phyloP scores from a whole-genome alignment of 2,797 vertebrate species.

The Melanotaenia maccullochi region DNA sequence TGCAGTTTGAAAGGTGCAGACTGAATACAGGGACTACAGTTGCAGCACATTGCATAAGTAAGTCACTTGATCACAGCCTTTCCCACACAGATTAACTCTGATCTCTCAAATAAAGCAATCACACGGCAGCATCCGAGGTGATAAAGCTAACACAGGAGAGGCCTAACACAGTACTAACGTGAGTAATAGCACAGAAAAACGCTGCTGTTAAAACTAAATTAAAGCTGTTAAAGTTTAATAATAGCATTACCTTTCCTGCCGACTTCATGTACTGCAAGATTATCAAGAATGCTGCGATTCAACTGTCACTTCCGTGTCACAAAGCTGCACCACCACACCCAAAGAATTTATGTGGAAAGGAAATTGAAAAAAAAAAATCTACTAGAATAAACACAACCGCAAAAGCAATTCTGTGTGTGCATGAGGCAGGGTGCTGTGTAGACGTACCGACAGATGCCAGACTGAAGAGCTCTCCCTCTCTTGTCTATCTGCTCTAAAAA shows the following conservation, averaged over 20 bases:
- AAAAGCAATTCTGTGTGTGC: slow-evolving; percentile 49
- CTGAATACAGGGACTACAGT: slow-evolving; percentile 21
- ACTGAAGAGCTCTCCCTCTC: slow-evolving; percentile 38
- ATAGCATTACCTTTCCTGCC: slow-evolving; percentile 48
- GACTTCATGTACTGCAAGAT: slow-evolving; percentile 48
- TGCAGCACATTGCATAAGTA: slow-evolving; percentile 73
- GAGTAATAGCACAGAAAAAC: slow-evolving; percentile 6
- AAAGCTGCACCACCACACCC: slow-evolving; percentile 61
- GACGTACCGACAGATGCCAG: slow-evolving; percentile 63
- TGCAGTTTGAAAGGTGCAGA: slow-evolving; percentile 17
- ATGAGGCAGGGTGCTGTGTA: slow-evolving; percentile 5
- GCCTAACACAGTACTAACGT: background rate
- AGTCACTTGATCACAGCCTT: slow-evolving; percentile 38
- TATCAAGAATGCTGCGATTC: slow-evolving; percentile 42
- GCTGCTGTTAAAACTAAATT: background rate
- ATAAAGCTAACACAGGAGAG: background rate
- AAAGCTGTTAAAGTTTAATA: slow-evolving; percentile 13
- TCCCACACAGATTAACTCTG: slow-evolving; percentile 9
- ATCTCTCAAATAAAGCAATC: slow-evolving; percentile 13
- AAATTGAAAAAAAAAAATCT: slow-evolving; percentile 57
- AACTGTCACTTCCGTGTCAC: slow-evolving; percentile 65
- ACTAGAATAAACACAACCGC: slow-evolving; percentile 44
- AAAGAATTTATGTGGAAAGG: slow-evolving; percentile 60
- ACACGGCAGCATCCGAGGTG: background rate
- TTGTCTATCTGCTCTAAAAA: slow-evolving; percentile 11